These are phyloP conservation scores for Pristiophorus japonicus DNA, from an alignment of 2,113 vertebrate genomes.

Conservation along the genomic window DNA sequence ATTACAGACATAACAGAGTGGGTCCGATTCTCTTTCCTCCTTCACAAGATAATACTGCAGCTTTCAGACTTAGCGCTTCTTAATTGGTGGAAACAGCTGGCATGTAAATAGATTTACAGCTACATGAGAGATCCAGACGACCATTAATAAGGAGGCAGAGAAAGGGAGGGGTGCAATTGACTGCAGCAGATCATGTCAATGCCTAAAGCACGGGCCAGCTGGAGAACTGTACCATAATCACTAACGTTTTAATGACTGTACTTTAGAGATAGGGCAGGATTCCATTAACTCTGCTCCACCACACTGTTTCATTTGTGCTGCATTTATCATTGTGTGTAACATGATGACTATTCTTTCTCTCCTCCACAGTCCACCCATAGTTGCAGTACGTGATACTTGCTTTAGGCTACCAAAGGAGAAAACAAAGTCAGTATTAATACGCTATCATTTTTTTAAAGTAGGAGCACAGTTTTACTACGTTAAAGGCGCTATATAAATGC, in stretches of 20 bases:
- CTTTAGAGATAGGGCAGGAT: neutral
- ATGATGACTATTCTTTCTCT: neutral
- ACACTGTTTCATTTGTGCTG: neutral
- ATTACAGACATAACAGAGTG: too few species aligned
- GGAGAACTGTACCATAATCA: neutral
- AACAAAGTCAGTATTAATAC: too few species aligned
- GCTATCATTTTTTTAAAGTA: neutral
- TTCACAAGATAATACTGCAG: neutral
- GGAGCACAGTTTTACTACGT: neutral
- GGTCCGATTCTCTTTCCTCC: neutral
- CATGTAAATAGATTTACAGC: neutral
- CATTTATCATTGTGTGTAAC: neutral
- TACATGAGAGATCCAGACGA: neutral
- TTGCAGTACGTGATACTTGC: neutral
- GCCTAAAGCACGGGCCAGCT: neutral
- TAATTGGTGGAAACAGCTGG: constrained; percentile 2
- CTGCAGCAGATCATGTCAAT: neutral
- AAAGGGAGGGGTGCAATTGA: neutral
- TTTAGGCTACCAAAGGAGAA: neutral
- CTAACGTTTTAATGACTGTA: neutral
- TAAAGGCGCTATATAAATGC: neutral
- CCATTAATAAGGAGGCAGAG: neutral
- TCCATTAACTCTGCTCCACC: neutral
- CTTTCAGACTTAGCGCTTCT: neutral
- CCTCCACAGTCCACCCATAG: neutral